Conservation (phyloP, 2,113 vertebrate genomes). For the Poicephalus gulielmi region DNA sequence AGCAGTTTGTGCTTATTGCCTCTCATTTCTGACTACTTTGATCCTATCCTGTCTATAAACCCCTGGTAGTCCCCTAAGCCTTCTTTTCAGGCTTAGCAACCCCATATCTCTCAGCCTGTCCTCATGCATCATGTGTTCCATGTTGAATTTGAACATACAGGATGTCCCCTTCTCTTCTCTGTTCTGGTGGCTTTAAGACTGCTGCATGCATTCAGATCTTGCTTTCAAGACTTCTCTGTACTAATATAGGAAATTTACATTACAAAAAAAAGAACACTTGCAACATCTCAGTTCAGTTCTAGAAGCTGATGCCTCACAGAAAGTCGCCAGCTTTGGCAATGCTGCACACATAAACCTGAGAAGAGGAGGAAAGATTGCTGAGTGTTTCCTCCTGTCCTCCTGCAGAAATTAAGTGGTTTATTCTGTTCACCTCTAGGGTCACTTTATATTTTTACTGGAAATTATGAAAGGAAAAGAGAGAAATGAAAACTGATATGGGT, state of each 20-base stretch:
- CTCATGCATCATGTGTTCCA: not conserved
- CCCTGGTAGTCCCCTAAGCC: not conserved
- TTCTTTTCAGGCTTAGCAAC: not conserved
- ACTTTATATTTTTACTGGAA: not conserved
- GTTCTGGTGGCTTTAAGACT: not conserved
- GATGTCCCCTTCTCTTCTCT: not conserved
- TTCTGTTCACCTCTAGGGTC: not conserved
- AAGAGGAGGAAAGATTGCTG: not conserved
- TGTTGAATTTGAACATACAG: not conserved
- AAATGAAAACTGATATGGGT: not conserved
- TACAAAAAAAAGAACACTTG: not conserved
- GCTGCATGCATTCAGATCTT: not conserved
- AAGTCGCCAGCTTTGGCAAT: not conserved
- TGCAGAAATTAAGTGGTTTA: not conserved
- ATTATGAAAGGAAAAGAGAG: not conserved
- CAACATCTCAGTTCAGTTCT: not conserved
- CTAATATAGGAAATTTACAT: not conserved
- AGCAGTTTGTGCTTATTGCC: not conserved
- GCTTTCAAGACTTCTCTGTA: not conserved
- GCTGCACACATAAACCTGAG: not conserved
- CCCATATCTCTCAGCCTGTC: not conserved
- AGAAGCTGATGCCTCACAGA: not conserved
- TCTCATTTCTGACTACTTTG: not conserved
- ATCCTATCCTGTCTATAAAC: not conserved
- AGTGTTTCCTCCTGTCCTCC: not conserved